Evolutionary conservation across 2,797 vertebrate species (phyloP), one percentile per base, ranked within the genome.

Genomic region (Pogoniulus pusillus): DNA sequence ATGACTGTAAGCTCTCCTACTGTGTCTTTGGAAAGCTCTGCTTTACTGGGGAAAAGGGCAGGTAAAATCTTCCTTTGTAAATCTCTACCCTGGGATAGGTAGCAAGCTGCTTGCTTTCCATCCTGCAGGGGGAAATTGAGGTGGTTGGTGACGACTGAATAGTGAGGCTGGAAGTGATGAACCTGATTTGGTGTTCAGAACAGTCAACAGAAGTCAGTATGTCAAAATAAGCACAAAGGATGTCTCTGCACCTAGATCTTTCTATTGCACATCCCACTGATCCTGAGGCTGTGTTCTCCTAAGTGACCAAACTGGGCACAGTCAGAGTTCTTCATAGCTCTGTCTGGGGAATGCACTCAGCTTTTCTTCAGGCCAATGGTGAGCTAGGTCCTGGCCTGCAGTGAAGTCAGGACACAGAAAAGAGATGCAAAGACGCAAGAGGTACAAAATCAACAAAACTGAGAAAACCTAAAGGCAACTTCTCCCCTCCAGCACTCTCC

Each of bases 191-290:
- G 23, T 12, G 30, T 17, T 62, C 34, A 37, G 41, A 74, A 78
- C 5, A 24, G 66, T n/a, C 80, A 65, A n/a, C 24, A 26, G 55
- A 79, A 59, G 34, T 59, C 37, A 16, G 5, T 0, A 2, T 63
- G n/a, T 27, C 39, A 57, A 60, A 65, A 14, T 66, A 59, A 51
- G 19, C 15, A 22, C 55, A 55, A 59, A 51, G 19, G 10, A 39
- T 32, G 16, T 4, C 26, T 15, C 62, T 43, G 23, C 26, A 26
- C 24, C 59, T 34, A 7, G 8, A 15, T 13, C 34, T 51, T 73
- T 22, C 39, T 55, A 2, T 7, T 59, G 43, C 8, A 16, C 16
- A 15, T n/a, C 29, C 19, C 0, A 0, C 15, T 62, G 23, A 45
- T 32, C 13, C 14, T 16, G 37, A 66, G 35, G 32, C 39, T 29